A percentile compares a stretch with the other conserved stretches of the same genome.
Conservation (phyloP, 2,797 vertebrate genomes). For the Characodon lateralis region DNA sequence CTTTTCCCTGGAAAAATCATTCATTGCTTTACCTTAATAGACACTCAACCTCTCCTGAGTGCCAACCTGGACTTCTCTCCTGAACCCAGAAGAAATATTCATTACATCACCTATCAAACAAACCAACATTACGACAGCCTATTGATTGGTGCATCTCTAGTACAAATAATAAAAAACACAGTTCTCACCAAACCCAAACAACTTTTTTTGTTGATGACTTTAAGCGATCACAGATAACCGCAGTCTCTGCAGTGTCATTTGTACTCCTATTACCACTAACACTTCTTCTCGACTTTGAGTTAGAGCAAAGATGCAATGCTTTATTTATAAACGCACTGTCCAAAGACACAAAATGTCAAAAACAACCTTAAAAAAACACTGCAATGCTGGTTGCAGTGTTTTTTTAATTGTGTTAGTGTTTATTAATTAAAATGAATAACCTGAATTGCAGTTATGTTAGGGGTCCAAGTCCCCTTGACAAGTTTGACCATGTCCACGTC, state of each 20-base stretch:
- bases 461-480: not conserved
- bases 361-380: not conserved
- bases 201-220: not conserved
- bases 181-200: not conserved
- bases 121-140: not conserved
- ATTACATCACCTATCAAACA: too few species aligned
- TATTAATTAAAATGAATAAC: not conserved
- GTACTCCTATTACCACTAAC: not conserved
- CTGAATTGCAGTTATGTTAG: not conserved
- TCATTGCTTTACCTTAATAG: too few species aligned
- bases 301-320: not conserved
- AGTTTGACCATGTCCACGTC: not conserved
- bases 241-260: not conserved
- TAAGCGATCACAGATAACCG: not conserved
- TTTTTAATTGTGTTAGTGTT: too few species aligned
- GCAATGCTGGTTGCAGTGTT: too few species aligned
- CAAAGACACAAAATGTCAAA: not conserved
- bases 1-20: too few species aligned
- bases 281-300: not conserved
- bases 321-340: not conserved
- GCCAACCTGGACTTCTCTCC: too few species aligned
- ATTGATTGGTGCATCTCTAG: not conserved
- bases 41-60: too few species aligned
- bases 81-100: too few species aligned
- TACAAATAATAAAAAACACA: not conserved